These are phyloP conservation scores for Phataginus tetradactyla DNA, from an alignment of 2,797 vertebrate species.

Conservation along the genomic window DNA sequence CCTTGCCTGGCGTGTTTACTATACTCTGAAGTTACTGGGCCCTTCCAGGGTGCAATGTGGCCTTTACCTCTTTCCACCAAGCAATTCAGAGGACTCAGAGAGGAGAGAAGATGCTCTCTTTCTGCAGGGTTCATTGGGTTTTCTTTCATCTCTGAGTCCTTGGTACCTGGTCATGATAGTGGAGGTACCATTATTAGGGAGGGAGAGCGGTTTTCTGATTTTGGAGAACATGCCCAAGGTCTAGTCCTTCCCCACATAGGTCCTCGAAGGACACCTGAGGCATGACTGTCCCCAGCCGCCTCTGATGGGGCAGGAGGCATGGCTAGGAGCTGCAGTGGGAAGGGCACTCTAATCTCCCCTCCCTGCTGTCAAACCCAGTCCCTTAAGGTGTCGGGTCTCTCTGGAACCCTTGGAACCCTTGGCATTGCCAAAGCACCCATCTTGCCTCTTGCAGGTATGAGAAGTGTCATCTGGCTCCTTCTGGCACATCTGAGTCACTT, in stretches of 20 bases:
- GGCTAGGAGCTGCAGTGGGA: background rate
- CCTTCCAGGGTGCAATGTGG: background rate
- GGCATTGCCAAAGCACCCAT: background rate
- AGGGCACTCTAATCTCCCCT: background rate
- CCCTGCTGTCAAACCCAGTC: background rate
- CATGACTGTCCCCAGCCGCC: background rate
- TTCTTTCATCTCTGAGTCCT: background rate
- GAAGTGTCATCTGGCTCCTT: background rate
- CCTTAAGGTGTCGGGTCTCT: background rate
- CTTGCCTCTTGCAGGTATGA: background rate
- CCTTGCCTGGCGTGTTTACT: background rate
- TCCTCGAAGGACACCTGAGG: background rate
- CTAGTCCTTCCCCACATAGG: background rate
- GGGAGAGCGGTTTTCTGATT: background rate
- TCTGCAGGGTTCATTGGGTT: background rate
- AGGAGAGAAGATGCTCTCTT: background rate
- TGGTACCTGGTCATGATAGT: background rate
- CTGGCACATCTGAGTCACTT: background rate
- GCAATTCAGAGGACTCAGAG: background rate
- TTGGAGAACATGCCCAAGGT: background rate
- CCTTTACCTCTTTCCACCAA: constrained; percentile 25
- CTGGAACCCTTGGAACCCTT: background rate
- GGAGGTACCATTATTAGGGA: background rate
- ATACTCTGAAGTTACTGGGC: background rate
- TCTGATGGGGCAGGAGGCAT: background rate